A percentile compares a stretch with the other conserved stretches of the same genome.
phyloP scores from a whole-genome alignment of 2,888 invertebrate genomes.

The Drosophila melanosoma region DNA sequence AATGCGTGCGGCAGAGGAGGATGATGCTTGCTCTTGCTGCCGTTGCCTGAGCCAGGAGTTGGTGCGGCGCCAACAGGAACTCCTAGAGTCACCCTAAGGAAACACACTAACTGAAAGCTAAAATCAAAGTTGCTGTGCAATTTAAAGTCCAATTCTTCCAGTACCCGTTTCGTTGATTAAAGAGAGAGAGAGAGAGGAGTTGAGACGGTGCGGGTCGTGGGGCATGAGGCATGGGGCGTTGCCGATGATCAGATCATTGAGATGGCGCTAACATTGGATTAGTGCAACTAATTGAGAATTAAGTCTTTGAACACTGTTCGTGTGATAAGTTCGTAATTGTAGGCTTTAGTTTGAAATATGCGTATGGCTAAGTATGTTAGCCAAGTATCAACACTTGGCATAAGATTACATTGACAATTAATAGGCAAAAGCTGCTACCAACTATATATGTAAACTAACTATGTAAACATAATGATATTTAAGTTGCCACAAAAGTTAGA shows the following conservation, averaged over 20 bases:
- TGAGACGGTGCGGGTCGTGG: background rate
- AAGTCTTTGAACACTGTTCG: conserved; percentile 77
- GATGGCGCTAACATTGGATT: conserved; percentile 58
- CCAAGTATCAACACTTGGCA: conserved; percentile 14
- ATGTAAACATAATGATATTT: conserved; percentile 38
- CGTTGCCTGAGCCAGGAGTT: conserved; percentile 78
- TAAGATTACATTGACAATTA: conserved; percentile 27
- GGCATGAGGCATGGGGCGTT: conserved; percentile 11
- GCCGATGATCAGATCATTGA: conserved; percentile 68
- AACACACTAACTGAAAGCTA: background rate
- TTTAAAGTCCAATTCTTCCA: conserved; percentile 23
- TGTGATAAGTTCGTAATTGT: conserved; percentile 69
- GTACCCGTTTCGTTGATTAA: conserved; percentile 41
- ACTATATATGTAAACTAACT: conserved; percentile 6
- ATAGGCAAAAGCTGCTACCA: conserved; percentile 21
- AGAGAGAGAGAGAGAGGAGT: background rate
- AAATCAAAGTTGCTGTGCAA: background rate
- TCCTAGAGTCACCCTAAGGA: conserved; percentile 62
- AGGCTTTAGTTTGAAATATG: conserved; percentile 29
- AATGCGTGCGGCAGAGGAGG: conserved; percentile 49
- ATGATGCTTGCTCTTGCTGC: conserved; percentile 77
- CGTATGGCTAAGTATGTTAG: conserved; percentile 24
- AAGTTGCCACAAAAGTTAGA: conserved; percentile 12
- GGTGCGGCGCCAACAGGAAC: conserved; percentile 70
- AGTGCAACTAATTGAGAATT: conserved; percentile 71